Conservation (phyloP, 37 sponge, comb jelly and placozoan genomes). For the Cladorhizidae sp. region DNA sequence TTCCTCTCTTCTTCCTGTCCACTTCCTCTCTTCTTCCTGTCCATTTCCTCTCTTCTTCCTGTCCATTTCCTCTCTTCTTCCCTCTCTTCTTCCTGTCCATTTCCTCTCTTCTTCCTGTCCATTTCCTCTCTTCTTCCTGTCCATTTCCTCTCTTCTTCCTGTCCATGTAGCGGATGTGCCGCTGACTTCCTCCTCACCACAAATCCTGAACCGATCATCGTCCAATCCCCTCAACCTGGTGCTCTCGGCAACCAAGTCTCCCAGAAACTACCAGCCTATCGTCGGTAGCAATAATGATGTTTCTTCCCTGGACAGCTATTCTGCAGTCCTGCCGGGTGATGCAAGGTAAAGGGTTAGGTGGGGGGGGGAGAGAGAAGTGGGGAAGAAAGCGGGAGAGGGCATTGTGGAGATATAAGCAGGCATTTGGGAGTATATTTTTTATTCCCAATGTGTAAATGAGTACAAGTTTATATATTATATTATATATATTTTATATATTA, state of each 20-base stretch:
- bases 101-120: too few species aligned
- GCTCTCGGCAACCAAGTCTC: slow-evolving; percentile 1
- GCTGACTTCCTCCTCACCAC: not conserved
- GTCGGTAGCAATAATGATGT: not conserved
- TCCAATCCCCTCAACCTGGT: slow-evolving; percentile 4
- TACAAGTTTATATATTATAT: too few species aligned
- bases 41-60: too few species aligned
- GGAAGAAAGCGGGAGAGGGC: not conserved
- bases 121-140: too few species aligned
- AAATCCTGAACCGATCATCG: not conserved
- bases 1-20: too few species aligned
- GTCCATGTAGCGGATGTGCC: slow-evolving; percentile 5
- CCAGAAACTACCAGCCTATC: slow-evolving; percentile 37
- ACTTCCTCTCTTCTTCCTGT: too few species aligned
- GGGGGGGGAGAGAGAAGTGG: not conserved
- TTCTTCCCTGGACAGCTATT: slow-evolving; percentile 50
- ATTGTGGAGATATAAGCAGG: not conserved
- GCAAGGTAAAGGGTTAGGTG: slow-evolving; percentile 28
- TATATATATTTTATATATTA: too few species aligned
- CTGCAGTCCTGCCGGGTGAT: slow-evolving; percentile 47
- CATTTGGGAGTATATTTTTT: too few species aligned
- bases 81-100: too few species aligned
- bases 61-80: too few species aligned
- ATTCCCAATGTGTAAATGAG: too few species aligned
- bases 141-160: too few species aligned